Base-by-base conservation (phyloP, 2,888 invertebrate genomes). In the Nemotelus pantherinus region DNA sequence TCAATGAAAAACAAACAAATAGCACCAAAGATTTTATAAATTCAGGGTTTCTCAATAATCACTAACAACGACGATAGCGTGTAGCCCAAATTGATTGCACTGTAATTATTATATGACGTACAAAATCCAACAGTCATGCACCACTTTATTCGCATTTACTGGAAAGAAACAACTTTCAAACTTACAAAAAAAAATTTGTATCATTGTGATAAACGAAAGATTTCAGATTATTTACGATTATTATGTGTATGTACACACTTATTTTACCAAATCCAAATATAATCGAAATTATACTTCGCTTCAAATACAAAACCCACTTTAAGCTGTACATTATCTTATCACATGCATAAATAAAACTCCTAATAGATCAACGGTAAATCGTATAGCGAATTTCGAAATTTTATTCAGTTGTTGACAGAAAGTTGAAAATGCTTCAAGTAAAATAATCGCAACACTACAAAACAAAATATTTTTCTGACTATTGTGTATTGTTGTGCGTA, bases 101-200 rank as follows among this genome's bases (percentile, higher is more conserved):
- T 70, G 70, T 43, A 53, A 70, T 70, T 55, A 67, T 6, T 70
- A 47, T 43, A n/a, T 25, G 55, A 53, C 44, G 55, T 70, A 65
- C 5, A 70, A 47, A 50, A 50, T 50, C 47, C 45, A 2, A 70
- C n/a, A 70, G 55, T 70, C 70, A 70, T 55, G 70, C 70, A 70
- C 70, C 70, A 70, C 70, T 70, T 70, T 7, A 70, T 53, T 70
- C 53, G 55, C 10, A 65, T 65, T 63, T 47, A 65, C 65, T 43
- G 43, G 39, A 25, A 25, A 25, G 25, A 25, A 63, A 47, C 10
- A 41, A 1, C 39, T 65, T 39, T 68, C 48, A 1, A 68, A 48
- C 41, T 41, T 68, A 7, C 41, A 68, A 68, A 44, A 58, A 25
- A 64, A 68, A 68, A 48, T 25, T n/a, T 68, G 53, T 68, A 53